These are phyloP conservation scores for Drepanosiphum platanoidis DNA, from an alignment of 2,888 invertebrate genomes.

Conservation along the genomic window DNA sequence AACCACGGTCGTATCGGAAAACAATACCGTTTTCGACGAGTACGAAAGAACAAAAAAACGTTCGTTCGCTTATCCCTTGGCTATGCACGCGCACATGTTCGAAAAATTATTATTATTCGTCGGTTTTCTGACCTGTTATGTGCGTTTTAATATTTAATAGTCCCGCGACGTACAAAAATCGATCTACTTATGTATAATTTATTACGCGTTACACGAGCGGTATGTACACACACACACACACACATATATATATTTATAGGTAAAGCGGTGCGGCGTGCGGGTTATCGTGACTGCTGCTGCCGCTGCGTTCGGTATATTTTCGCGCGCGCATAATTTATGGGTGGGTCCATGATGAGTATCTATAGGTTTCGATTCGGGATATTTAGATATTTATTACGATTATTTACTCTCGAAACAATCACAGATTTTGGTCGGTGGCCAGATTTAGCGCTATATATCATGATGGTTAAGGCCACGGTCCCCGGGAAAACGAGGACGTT, in stretches of 20 bases:
- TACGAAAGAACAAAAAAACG: background rate
- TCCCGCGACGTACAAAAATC: background rate
- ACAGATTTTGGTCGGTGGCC: no score
- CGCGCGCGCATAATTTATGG: no score
- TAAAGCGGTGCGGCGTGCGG: background rate
- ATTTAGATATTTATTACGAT: no score
- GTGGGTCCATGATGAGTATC: no score
- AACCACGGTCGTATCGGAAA: constrained; percentile 2
- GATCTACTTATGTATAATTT: background rate
- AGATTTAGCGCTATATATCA: no score
- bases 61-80: constrained; percentile 2
- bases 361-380: no score
- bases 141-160: background rate
- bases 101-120: background rate
- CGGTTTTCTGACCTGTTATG: background rate
- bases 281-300: background rate
- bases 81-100: background rate
- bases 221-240: background rate
- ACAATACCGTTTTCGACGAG: constrained; percentile 29
- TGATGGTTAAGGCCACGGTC: no score
- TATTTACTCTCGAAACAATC: no score
- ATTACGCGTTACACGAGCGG: no score
- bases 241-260: background rate
- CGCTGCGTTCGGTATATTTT: no score
- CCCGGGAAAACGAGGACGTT: no score